These are phyloP conservation scores for Helicoverpa assulta DNA, from an alignment of 2,888 invertebrate genomes.

Conservation along the genomic window DNA sequence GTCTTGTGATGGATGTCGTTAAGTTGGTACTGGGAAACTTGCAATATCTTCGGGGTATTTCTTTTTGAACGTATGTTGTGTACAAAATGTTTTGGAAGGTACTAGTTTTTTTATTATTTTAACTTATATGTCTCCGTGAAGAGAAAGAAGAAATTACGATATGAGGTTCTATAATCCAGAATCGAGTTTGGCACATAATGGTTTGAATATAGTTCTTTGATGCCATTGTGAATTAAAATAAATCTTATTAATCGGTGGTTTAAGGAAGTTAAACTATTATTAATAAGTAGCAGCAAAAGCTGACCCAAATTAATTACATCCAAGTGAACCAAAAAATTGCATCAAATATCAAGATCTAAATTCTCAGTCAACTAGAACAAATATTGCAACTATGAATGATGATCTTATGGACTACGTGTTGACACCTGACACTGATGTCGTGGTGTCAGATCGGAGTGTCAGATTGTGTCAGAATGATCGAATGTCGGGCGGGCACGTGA, in stretches of 20 bases:
- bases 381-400: constrained; percentile 48
- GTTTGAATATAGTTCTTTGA: no score
- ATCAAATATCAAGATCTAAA: constrained; percentile 14
- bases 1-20: constrained; percentile 48
- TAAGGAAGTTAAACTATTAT: not conserved
- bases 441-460: constrained; percentile 50
- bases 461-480: constrained; percentile 50
- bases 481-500: constrained; percentile 33
- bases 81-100: not conserved
- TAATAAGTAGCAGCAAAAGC: not conserved
- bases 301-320: not conserved
- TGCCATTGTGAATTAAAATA: no score
- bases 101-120: no score
- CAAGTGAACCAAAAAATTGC: constrained; percentile 1
- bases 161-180: no score
- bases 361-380: constrained; percentile 21
- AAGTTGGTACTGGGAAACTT: constrained; percentile 25
- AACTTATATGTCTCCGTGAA: no score
- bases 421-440: constrained; percentile 54
- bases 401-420: constrained; percentile 43
- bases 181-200: no score
- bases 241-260: no score
- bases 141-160: no score
- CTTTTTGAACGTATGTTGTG: not conserved
- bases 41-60: constrained; percentile 35